Percentiles rank a stretch among this genome's conserved stretches.
phyloP scores from a whole-genome alignment of 2,113 vertebrate species.

The Elaphurus davidianus region DNA sequence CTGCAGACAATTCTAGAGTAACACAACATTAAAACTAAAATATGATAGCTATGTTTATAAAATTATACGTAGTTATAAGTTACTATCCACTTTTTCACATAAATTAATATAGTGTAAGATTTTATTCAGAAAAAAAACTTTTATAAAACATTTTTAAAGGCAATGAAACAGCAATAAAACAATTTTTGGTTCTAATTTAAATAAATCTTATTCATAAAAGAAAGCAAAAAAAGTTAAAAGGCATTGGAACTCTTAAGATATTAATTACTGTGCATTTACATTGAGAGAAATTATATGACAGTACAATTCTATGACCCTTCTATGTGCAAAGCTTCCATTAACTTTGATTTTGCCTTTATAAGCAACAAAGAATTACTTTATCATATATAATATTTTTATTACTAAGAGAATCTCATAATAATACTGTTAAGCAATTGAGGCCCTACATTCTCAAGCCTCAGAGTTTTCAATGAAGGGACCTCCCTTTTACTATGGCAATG shows the following conservation, averaged over 20 bases:
- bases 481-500: background rate
- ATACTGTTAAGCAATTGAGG: background rate
- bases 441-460: background rate
- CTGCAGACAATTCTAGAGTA: slow-evolving; percentile 57
- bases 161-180: slow-evolving; percentile 5
- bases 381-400: background rate
- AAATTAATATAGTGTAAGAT: background rate
- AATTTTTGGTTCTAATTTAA: slow-evolving; percentile 15
- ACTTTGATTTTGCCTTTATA: background rate
- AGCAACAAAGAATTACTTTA: slow-evolving; percentile 1
- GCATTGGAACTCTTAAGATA: background rate
- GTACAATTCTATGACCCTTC: background rate
- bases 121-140: background rate
- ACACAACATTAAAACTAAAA: slow-evolving; percentile 53
- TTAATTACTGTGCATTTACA: slow-evolving; percentile 38
- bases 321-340: background rate
- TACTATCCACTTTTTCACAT: background rate
- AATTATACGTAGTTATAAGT: background rate
- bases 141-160: background rate
- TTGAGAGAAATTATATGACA: background rate
- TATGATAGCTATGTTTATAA: slow-evolving; percentile 6
- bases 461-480: background rate
- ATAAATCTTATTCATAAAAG: slow-evolving; percentile 7
- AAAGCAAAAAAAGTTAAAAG: slow-evolving; percentile 13
- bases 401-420: slow-evolving; percentile 13